Evolutionary conservation across 2,888 invertebrate species (phyloP).

Genomic region (Palloptera scutellata): DNA sequence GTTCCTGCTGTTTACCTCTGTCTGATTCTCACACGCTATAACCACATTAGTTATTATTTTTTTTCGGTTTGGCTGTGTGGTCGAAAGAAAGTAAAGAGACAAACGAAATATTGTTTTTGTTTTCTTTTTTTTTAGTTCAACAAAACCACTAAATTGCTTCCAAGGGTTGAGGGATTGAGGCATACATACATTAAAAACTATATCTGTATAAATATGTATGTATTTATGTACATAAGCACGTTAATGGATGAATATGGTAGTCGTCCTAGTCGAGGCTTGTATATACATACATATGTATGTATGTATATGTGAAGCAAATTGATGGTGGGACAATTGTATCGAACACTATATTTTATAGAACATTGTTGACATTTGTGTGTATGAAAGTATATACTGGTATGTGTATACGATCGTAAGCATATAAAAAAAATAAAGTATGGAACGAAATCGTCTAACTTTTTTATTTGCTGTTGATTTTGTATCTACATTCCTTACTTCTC

Average conservation of each 20-base stretch:
- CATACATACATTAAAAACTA: not conserved
- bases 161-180: too few species aligned
- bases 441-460: too few species aligned
- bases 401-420: not conserved
- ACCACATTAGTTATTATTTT: conserved; percentile 13
- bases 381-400: not conserved
- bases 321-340: not conserved
- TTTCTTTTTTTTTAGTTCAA: too few species aligned
- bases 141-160: too few species aligned
- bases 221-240: conserved; percentile 1
- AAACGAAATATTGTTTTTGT: too few species aligned
- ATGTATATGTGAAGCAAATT: conserved; percentile 5
- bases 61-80: not conserved
- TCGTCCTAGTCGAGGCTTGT: not conserved
- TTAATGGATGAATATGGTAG: not conserved
- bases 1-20: not conserved
- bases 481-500: too few species aligned
- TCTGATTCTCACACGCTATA: conserved; percentile 5
- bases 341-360: not conserved
- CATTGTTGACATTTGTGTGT: not conserved
- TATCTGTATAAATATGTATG: not conserved
- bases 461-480: too few species aligned
- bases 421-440: too few species aligned
- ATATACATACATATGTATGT: not conserved
- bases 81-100: too few species aligned